A percentile compares a stretch with the other conserved stretches of the same genome.
Conservation (phyloP, 2,797 vertebrate genomes). For the Geotrypetes seraphini region DNA sequence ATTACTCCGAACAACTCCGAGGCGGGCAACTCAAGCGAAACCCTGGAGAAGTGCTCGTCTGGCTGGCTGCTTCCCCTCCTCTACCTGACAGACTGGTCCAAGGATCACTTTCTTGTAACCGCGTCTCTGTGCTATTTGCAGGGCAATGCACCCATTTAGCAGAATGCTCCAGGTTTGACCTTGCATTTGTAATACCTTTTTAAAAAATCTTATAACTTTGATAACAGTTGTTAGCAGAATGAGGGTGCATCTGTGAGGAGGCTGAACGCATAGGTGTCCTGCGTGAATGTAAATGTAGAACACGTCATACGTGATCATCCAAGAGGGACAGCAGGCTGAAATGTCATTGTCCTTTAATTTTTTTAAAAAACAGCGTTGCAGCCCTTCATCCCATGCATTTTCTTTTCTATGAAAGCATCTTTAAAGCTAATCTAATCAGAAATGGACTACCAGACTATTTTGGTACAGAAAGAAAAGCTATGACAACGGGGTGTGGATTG, state of each 20-base stretch:
- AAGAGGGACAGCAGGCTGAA: constrained; percentile 33
- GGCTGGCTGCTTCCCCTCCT: constrained; percentile 24
- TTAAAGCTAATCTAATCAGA: no score
- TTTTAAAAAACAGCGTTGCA: constrained; percentile 50
- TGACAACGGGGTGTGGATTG: no score
- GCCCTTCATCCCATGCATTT: constrained; percentile 60
- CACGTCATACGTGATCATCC: constrained; percentile 25
- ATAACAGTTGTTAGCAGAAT: no score
- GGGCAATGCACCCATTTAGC: no score
- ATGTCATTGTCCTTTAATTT: no score
- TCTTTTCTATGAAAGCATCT: constrained; percentile 48
- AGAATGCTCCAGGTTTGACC: no score
- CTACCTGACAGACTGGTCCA: constrained; percentile 13
- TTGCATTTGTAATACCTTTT: no score
- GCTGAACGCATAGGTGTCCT: neutral
- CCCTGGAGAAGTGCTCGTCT: constrained; percentile 25
- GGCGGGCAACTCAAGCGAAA: constrained; percentile 40
- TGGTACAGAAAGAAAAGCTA: no score
- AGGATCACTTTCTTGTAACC: no score
- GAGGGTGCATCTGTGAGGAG: neutral
- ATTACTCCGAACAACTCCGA: constrained; percentile 28
- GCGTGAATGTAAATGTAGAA: neutral
- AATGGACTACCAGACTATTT: no score
- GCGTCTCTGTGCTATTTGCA: no score
- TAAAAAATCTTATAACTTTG: no score